Conservation (phyloP, 2,888 invertebrate species). For the Parnassius smintheus region DNA sequence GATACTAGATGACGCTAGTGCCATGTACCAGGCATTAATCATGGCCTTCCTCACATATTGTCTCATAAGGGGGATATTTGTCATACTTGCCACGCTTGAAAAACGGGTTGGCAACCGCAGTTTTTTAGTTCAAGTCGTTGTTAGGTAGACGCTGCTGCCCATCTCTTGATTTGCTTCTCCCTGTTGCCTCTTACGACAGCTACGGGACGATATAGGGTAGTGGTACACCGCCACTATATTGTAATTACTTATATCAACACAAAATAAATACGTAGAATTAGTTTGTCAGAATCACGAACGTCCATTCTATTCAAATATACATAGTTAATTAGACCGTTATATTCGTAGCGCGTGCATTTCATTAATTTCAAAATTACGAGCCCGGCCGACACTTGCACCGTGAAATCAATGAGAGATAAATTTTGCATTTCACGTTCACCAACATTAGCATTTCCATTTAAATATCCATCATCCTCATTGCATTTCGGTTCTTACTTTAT, state of each 20-base stretch:
- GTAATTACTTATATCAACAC: background rate
- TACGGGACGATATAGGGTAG: too few relatives aligned
- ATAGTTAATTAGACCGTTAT: slow-evolving; percentile 14
- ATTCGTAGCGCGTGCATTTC: slow-evolving; percentile 14
- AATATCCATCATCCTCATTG: slow-evolving; percentile 14
- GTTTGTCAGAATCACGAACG: background rate
- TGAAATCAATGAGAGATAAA: slow-evolving; percentile 21
- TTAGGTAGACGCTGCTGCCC: too few relatives aligned
- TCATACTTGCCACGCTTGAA: too few relatives aligned
- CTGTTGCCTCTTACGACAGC: too few relatives aligned
- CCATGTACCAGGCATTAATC: too few relatives aligned
- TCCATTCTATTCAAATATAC: slow-evolving; percentile 5
- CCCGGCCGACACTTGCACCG: background rate
- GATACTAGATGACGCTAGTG: too few relatives aligned
- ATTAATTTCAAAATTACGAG: slow-evolving; percentile 14
- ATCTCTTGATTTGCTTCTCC: too few relatives aligned
- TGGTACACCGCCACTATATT: too few relatives aligned
- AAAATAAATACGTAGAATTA: background rate
- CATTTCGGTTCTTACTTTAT: background rate
- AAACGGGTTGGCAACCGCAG: too few relatives aligned
- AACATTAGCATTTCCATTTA: slow-evolving; percentile 9
- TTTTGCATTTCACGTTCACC: slow-evolving; percentile 13
- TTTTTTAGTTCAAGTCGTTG: too few relatives aligned
- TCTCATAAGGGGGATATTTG: too few relatives aligned
- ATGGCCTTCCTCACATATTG: too few relatives aligned